A percentile compares a stretch with the other conserved stretches of the same genome.
These are phyloP conservation scores for Probaryconus sp. DNA, from an alignment of 1,140 invertebrate species.

Conservation along the genomic window DNA sequence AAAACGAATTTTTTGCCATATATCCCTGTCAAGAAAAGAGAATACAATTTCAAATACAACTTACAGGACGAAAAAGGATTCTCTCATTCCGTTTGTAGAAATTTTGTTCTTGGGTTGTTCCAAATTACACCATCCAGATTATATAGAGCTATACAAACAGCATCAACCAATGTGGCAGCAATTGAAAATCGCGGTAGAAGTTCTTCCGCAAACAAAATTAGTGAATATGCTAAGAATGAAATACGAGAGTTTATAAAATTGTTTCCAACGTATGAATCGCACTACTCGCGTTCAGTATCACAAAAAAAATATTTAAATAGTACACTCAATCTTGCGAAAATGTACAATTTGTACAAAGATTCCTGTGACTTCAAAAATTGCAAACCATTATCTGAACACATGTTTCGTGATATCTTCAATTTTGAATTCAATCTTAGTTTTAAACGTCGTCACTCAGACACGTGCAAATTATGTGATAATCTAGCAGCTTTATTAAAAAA, in stretches of 20 bases:
- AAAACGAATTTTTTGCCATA: background rate
- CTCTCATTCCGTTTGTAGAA: background rate
- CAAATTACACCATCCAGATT: too few relatives aligned
- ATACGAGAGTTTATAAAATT: background rate
- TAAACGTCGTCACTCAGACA: conserved; percentile 4
- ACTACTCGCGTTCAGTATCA: conserved; percentile 8
- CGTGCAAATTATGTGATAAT: conserved; percentile 5
- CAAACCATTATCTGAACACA: conserved; percentile 9
- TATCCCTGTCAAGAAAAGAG: conserved; percentile 1
- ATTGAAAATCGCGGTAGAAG: background rate
- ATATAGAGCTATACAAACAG: too few relatives aligned
- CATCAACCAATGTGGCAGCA: too few relatives aligned
- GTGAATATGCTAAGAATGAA: background rate
- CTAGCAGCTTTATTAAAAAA: background rate
- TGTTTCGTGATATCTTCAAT: conserved; percentile 23
- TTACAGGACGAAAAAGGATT: background rate
- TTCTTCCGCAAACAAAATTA: conserved; percentile 13
- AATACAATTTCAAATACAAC: background rate
- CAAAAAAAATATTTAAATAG: conserved; percentile 16
- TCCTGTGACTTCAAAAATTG: background rate
- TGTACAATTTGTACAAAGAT: conserved; percentile 12
- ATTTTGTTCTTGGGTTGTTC: too few relatives aligned
- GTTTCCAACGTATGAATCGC: conserved; percentile 19
- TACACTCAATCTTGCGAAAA: conserved; percentile 1
- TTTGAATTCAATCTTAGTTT: conserved; percentile 16